Percentiles rank a stretch among this genome's conserved stretches.
phyloP scores from a whole-genome alignment of 2,797 vertebrate species.

The Ceryle rudis region DNA sequence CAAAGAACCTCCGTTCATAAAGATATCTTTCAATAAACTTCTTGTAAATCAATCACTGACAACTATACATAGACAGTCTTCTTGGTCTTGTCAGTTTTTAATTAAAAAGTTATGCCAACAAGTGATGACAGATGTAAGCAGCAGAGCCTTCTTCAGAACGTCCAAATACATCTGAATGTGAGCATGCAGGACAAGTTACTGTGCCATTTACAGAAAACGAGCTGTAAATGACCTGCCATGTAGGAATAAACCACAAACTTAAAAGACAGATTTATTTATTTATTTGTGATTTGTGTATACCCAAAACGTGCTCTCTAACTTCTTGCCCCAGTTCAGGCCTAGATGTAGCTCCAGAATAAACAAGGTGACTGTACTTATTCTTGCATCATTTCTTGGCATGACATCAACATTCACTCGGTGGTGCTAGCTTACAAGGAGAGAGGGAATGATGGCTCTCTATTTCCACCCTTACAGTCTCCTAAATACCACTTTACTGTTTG shows the following conservation, averaged over 20 bases:
- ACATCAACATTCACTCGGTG: not conserved
- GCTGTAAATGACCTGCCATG: not conserved
- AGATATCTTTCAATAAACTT: conserved; percentile 24
- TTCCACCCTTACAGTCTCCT: not conserved
- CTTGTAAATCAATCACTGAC: conserved; percentile 40
- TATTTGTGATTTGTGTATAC: not conserved
- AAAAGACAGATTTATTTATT: not conserved
- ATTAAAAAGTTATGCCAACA: conserved; percentile 24
- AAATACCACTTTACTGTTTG: not conserved
- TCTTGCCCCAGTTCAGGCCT: not conserved
- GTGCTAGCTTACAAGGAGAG: not conserved
- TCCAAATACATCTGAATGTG: not conserved
- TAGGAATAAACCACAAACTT: not conserved
- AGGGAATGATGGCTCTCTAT: not conserved
- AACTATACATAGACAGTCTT: not conserved
- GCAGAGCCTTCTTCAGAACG: not conserved
- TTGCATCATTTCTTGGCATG: not conserved
- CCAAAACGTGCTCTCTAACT: not conserved
- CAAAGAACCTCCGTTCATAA: conserved; percentile 3
- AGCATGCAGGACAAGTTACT: not conserved
- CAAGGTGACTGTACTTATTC: not conserved
- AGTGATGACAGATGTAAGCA: not conserved
- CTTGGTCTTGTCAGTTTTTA: conserved; percentile 44
- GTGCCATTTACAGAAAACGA: not conserved
- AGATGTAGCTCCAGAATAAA: not conserved